Evolutionary conservation across 92 coral and sea anemone species (phyloP), one percentile per base, ranked within the genome.

Genomic region (Plumapathes pennacea): DNA sequence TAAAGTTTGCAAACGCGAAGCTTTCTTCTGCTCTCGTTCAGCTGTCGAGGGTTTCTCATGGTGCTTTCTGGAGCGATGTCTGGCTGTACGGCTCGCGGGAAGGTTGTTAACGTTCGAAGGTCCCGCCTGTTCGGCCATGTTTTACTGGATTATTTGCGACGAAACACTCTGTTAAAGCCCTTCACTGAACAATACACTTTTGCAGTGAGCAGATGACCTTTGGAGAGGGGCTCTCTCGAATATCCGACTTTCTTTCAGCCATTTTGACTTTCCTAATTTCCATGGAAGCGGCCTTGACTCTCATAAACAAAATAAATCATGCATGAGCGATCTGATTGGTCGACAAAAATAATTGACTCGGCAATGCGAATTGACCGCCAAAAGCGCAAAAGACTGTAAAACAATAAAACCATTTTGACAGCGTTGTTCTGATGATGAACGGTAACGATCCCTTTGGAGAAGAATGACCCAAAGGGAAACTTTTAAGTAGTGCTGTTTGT

Each of bases 11-110:
- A 92, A 51, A 34, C 98, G 72, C 13, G 98, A 89, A 22, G 96
- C 90, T 60, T 92, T 92, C 46, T 92, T 92, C 79, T 89, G 98
- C 51, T 92, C 98, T 60, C 98, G 54, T 48, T 92, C 98, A 9
- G 96, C 81, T 33, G 88, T 84, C 3, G 97, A 88, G 21, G 98
- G 94, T 7, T 88, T 79, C 31, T 92, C 85, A 39, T 88, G 96
- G 59, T 89, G 88, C 41, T 94, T 79, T 0, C 96, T 70, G n/a
- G 96, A 85, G 50, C 67, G 73, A 14, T 89, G 92, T 39, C 95
- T 70, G 12, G 74, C 72, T 2, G 78, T 63, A 44, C 83, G 75
- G 69, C 51, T 54, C 45, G 30, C 78, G 11, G 20, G 71, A 13
- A 8, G 15, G 32, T 46, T 19, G 46, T 37, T 39, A 14, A 25